These are phyloP conservation scores for Bombyx huttoni DNA, from an alignment of 2,888 invertebrate genomes.

Conservation along the genomic window DNA sequence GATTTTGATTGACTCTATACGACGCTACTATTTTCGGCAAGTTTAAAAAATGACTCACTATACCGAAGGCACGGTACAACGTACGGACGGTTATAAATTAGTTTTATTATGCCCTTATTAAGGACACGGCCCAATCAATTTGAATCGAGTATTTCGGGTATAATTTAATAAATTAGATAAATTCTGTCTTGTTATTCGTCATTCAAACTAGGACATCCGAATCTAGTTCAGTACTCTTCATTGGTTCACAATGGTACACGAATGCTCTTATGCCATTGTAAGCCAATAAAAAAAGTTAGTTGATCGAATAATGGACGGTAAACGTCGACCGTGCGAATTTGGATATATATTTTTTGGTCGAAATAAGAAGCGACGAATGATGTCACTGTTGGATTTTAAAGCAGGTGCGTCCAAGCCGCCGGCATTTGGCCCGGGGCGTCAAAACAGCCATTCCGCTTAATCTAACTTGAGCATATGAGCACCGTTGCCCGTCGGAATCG, in stretches of 20 bases:
- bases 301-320: neutral
- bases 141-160: conserved; percentile 6
- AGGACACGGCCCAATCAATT: conserved; percentile 7
- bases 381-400: neutral
- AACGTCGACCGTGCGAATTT: neutral
- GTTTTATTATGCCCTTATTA: conserved; percentile 7
- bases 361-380: neutral
- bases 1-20: no score
- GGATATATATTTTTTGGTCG: neutral
- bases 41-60: no score
- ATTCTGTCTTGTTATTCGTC: neutral
- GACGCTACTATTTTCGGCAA: no score
- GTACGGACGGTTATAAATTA: conserved; percentile 2
- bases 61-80: no score
- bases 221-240: neutral
- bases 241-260: neutral
- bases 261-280: neutral
- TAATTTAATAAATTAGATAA: conserved; percentile 7
- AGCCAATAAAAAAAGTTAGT: neutral
- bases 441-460: no score
- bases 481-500: no score
- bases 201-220: neutral
- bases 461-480: no score
- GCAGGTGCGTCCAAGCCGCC: no score
- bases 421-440: no score